Percentiles rank a stretch among this genome's conserved stretches.
phyloP scores from a whole-genome alignment of 1,140 invertebrate species.

The Drosophila nannoptera region DNA sequence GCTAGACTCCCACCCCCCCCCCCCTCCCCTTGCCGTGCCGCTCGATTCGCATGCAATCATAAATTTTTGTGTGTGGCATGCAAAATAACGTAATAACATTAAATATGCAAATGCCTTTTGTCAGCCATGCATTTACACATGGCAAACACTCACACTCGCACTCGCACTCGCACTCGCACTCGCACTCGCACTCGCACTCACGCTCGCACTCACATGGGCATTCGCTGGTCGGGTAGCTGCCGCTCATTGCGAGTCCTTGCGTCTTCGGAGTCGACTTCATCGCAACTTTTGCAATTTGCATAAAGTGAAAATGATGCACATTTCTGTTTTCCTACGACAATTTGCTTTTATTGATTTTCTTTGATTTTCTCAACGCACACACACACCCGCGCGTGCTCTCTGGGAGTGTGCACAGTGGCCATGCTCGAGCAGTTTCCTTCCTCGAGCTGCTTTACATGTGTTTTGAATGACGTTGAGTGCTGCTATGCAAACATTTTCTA shows the following conservation, averaged over 20 bases:
- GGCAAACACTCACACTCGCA: constrained; percentile 42
- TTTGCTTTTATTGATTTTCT: constrained; percentile 77
- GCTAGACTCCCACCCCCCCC: constrained; percentile 2
- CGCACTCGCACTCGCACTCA: background rate
- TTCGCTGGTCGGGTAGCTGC: constrained; percentile 38
- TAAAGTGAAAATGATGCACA: constrained; percentile 78
- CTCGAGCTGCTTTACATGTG: constrained; percentile 62
- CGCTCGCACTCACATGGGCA: constrained; percentile 30
- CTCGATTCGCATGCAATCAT: constrained; percentile 65
- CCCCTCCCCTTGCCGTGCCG: background rate
- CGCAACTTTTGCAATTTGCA: constrained; percentile 75
- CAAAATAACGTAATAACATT: constrained; percentile 78
- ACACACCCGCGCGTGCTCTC: background rate
- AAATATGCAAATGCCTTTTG: constrained; percentile 78
- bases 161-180: background rate
- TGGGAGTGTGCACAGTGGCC: constrained; percentile 10
- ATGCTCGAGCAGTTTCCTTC: constrained; percentile 46
- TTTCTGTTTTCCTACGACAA: constrained; percentile 75
- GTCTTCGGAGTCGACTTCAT: constrained; percentile 57
- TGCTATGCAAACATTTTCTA: constrained; percentile 78
- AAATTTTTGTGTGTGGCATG: constrained; percentile 74
- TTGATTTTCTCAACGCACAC: constrained; percentile 60
- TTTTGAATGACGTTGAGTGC: constrained; percentile 76
- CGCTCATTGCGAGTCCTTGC: constrained; percentile 20
- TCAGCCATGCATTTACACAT: constrained; percentile 75